Conservation (phyloP, 2,113 vertebrate species). For the Vulpes ferrilata region DNA sequence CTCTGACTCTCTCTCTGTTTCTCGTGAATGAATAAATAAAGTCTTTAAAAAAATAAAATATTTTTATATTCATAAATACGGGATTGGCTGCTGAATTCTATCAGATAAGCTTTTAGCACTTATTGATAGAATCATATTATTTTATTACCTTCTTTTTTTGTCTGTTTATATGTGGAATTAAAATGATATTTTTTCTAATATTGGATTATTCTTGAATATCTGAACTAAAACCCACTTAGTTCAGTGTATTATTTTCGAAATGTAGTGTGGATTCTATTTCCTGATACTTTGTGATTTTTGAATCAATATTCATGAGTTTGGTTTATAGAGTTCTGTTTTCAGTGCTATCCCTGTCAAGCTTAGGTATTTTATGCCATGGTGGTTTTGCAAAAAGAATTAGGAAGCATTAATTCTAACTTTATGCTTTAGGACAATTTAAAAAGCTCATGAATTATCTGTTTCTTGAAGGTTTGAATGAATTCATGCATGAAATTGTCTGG, state of each 20-base stretch:
- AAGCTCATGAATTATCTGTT: conserved; percentile 77
- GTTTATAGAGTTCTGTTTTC: background rate
- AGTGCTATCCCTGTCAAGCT: background rate
- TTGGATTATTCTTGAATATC: conserved; percentile 5
- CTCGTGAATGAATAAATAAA: no score
- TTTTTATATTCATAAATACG: background rate
- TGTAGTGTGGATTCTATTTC: background rate
- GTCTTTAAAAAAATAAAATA: background rate
- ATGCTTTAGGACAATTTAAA: conserved; percentile 71
- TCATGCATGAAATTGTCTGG: conserved; percentile 80
- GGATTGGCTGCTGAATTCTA: background rate
- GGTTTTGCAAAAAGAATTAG: conserved; percentile 55
- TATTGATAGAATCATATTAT: conserved; percentile 10
- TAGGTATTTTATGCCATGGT: background rate
- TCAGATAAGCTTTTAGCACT: background rate
- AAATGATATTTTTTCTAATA: conserved; percentile 39
- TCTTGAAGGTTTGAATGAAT: conserved; percentile 69
- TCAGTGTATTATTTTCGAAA: conserved; percentile 21
- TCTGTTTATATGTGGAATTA: background rate
- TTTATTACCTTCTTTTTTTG: conserved; percentile 59
- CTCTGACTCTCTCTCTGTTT: no score
- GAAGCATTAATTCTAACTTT: conserved; percentile 66
- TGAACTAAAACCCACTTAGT: background rate
- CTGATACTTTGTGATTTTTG: background rate
- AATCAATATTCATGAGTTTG: background rate